These are phyloP conservation scores for Micoletzkya japonica DNA, from an alignment of 2,888 invertebrate genomes.

Conservation along the genomic window DNA sequence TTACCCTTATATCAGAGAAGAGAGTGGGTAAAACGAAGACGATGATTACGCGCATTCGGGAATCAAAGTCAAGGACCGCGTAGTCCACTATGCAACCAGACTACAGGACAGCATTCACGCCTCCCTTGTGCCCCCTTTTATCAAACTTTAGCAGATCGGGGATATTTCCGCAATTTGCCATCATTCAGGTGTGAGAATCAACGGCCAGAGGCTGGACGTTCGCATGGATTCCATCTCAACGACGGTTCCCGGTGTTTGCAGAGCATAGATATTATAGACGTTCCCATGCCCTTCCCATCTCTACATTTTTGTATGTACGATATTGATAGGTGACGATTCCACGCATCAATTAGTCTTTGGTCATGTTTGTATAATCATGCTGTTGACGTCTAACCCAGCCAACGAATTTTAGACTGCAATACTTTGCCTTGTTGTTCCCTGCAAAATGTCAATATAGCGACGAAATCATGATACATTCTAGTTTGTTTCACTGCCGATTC, in stretches of 20 bases:
- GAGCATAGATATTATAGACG: background rate
- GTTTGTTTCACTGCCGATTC: background rate
- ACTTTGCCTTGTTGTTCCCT: no score
- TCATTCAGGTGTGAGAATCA: constrained; percentile 16
- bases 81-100: background rate
- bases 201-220: constrained; percentile 3
- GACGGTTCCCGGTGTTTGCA: constrained; percentile 6
- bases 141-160: background rate
- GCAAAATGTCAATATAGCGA: no score
- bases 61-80: background rate
- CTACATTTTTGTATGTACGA: constrained; percentile 2
- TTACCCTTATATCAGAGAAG: background rate
- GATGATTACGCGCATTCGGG: background rate
- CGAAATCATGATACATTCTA: no score
- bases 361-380: no score
- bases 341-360: background rate
- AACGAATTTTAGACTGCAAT: no score
- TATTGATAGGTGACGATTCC: background rate
- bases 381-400: no score
- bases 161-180: background rate
- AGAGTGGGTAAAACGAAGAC: no score
- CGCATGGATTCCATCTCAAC: constrained; percentile 19
- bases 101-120: background rate
- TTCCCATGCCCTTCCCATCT: background rate
- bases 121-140: background rate